Evolutionary conservation across 2,888 invertebrate genomes (phyloP).

Genomic region (Druceiella hillmani): DNA sequence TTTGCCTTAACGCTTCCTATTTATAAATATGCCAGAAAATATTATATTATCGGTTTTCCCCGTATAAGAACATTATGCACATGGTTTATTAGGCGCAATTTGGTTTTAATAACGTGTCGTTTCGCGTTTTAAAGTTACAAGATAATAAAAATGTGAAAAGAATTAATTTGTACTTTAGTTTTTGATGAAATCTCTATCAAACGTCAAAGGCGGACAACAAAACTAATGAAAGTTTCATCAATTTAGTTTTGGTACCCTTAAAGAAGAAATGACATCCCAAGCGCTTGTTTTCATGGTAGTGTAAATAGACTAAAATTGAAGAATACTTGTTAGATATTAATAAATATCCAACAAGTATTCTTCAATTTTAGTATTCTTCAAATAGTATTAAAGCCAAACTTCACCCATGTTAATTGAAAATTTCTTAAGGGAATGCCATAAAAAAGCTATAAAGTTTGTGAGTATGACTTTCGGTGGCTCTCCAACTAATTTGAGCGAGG

Average conservation of each 20-base stretch:
- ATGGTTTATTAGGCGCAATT: slow-evolving; percentile 24
- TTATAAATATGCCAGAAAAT: slow-evolving; percentile 22
- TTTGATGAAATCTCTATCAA: slow-evolving; percentile 25
- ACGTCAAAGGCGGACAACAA: slow-evolving; percentile 17
- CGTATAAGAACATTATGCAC: slow-evolving; percentile 22
- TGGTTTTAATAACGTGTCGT: slow-evolving; percentile 22
- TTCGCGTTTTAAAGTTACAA: slow-evolving; percentile 13
- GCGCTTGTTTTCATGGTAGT: slow-evolving; percentile 25
- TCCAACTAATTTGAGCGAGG: slow-evolving; percentile 9
- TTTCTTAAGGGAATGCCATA: slow-evolving; percentile 7
- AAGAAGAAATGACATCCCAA: slow-evolving; percentile 7
- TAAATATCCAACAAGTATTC: too few species aligned
- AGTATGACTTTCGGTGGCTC: slow-evolving; percentile 12
- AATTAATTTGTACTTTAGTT: slow-evolving; percentile 13
- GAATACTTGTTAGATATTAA: slow-evolving; percentile 26
- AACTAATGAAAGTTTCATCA: slow-evolving; percentile 15
- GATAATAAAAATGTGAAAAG: slow-evolving; percentile 8
- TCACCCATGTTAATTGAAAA: slow-evolving; percentile 10
- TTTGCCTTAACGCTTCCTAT: slow-evolving; percentile 23
- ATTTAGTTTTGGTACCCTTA: slow-evolving; percentile 13
- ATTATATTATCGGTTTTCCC: slow-evolving; percentile 21
- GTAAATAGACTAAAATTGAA: slow-evolving; percentile 24
- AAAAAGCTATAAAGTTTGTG: slow-evolving; percentile 6
- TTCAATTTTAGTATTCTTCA: too few species aligned
- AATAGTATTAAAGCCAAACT: slow-evolving; percentile 20